A percentile compares a stretch with the other conserved stretches of the same genome.
Conservation (phyloP, 2,888 invertebrate genomes). For the Caenorhabditis doughertyi region DNA sequence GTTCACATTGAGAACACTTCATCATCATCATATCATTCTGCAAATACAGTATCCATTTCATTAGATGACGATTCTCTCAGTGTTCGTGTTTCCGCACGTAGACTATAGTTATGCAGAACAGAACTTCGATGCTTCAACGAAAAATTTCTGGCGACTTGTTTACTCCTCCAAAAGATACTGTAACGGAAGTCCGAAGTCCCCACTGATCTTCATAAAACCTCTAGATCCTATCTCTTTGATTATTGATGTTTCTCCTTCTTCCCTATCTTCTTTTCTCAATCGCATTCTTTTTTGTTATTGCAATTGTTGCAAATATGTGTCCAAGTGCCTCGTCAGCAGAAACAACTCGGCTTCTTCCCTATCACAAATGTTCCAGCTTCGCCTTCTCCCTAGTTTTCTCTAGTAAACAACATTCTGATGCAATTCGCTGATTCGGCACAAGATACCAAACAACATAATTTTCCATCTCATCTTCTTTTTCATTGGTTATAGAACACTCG, state of each 20-base stretch:
- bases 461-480: neutral
- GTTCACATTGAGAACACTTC: too few species aligned
- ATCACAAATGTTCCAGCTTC: slow-evolving; percentile 19
- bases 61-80: too few species aligned
- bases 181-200: slow-evolving; percentile 30
- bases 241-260: slow-evolving; percentile 19
- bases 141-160: neutral
- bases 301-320: slow-evolving; percentile 6
- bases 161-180: neutral
- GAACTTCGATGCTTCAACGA: neutral
- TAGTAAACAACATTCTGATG: slow-evolving; percentile 41
- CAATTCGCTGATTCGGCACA: slow-evolving; percentile 28
- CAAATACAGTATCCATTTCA: too few species aligned
- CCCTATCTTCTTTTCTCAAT: slow-evolving; percentile 25
- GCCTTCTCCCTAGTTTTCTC: neutral
- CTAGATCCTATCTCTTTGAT: slow-evolving; percentile 21
- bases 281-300: slow-evolving; percentile 17
- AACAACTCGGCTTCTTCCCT: neutral
- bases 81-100: too few species aligned
- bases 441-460: slow-evolving; percentile 30
- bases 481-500: slow-evolving; percentile 32
- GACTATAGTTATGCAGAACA: too few species aligned
- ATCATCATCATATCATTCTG: too few species aligned
- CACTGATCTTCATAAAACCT: slow-evolving; percentile 19
- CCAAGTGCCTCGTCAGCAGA: slow-evolving; percentile 18